Evolutionary conservation across 2,888 invertebrate species (phyloP), one percentile per base, ranked within the genome.

Genomic region (Bimastos eiseni): DNA sequence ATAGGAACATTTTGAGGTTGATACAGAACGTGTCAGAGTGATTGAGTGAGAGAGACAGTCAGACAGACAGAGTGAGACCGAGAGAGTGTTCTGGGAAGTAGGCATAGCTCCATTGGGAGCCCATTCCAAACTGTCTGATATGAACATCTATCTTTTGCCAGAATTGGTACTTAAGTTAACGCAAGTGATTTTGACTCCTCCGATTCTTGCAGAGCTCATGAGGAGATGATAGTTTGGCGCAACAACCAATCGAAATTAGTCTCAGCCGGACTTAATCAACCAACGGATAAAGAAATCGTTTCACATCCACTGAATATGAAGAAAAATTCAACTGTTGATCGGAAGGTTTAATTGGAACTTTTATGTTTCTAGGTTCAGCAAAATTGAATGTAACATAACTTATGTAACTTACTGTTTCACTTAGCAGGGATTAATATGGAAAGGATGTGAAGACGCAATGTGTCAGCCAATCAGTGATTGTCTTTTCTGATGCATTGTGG

Each of bases 201-300:
- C 24, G n/a, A 33, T n/a, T 38, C 21, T 83, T 89, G 30, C 89
- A 95, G 94, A 90, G 94, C 93, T 19, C 92, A 94, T 17, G 94
- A 94, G 92, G 93, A 94, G 91, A 94, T 95, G 30, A 93, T 93
- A 0, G 89, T 94, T 89, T 94, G 94, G 94, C 93, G 94, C 90
- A 95, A 95, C 91, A 94, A 93, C 91, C 94, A 94, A 92, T 92
- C 93, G 4, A 94, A 95, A 92, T 37, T 86, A 36, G 86, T 86
- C 0, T 34, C 37, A 24, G 36, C 37, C 36, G 86, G n/a, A 86
- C 6, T 3, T 2, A 19, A 86, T n/a, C 0, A 11, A n/a, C 6
- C 11, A n/a, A n/a, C 8, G 5, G 70, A n/a, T n/a, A n/a, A n/a
- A 70, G 70, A n/a, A 2, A n/a, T n/a, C 0, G 70, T 30, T 70